phyloP scores from a whole-genome alignment of 1,140 invertebrate genomes.

The Aphelenchoides avenae region DNA sequence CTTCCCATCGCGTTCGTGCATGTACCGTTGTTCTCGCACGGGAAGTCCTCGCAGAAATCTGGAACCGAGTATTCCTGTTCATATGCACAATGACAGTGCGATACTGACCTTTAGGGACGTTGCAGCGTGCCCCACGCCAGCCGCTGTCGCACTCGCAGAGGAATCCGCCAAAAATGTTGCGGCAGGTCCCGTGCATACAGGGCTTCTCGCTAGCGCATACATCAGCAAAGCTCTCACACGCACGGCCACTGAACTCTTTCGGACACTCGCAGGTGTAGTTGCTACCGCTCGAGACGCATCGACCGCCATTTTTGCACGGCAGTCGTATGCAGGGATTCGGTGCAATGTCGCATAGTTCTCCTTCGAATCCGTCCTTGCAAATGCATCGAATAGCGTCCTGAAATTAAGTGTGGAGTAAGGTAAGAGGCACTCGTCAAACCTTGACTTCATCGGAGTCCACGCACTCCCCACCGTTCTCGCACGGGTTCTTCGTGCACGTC shows the following conservation, averaged over 20 bases:
- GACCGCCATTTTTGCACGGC: constrained; percentile 43
- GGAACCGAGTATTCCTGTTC: too few relatives aligned
- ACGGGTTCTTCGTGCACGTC: constrained; percentile 37
- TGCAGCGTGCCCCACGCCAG: constrained; percentile 26
- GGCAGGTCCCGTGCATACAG: too few relatives aligned
- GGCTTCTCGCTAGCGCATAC: constrained; percentile 7
- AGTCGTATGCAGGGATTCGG: constrained; percentile 8
- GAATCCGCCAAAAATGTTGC: too few relatives aligned
- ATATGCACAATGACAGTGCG: too few relatives aligned
- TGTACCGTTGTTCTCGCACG: constrained; percentile 42
- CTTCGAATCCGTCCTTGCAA: constrained; percentile 28
- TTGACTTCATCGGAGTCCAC: constrained; percentile 22
- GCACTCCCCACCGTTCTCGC: constrained; percentile 35
- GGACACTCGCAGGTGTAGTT: constrained; percentile 27
- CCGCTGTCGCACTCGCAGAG: constrained; percentile 23
- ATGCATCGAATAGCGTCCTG: constrained; percentile 23
- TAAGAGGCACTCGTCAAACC: constrained; percentile 5
- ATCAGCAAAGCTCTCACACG: constrained; percentile 28
- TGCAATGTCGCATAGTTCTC: constrained; percentile 33
- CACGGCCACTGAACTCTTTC: constrained; percentile 13
- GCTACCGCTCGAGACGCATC: constrained; percentile 5
- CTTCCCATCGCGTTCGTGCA: constrained; percentile 28
- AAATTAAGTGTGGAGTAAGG: constrained; percentile 5
- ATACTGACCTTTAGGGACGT: too few relatives aligned
- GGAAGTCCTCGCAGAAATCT: constrained; percentile 21